Conservation (phyloP, 1,140 invertebrate genomes). For the Planococcus citri region DNA sequence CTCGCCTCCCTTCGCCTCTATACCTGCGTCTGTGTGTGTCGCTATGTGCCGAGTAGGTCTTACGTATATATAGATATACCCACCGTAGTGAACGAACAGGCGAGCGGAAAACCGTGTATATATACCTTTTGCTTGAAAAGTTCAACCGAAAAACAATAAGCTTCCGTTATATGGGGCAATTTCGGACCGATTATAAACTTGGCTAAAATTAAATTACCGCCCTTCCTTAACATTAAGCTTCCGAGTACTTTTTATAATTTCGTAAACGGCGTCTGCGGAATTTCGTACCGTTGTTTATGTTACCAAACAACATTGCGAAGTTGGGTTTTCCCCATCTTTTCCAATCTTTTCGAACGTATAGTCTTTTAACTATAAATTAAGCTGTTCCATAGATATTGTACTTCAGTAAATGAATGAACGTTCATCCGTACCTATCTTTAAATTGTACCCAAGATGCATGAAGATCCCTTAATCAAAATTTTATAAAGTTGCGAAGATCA, state of each 20-base stretch:
- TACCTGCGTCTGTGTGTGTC: neutral
- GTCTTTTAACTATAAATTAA: too few species aligned
- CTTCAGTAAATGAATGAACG: too few species aligned
- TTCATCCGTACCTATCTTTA: too few species aligned
- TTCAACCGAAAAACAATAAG: constrained; percentile 7
- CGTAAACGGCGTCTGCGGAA: constrained; percentile 5
- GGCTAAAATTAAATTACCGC: constrained; percentile 1
- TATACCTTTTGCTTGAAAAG: constrained; percentile 3
- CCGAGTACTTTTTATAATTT: neutral
- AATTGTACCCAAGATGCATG: too few species aligned
- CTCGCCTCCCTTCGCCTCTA: neutral
- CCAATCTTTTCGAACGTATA: too few species aligned
- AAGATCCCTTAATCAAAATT: too few species aligned
- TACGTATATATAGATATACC: too few species aligned
- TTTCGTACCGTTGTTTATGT: neutral
- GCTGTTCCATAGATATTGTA: too few species aligned
- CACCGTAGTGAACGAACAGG: too few species aligned
- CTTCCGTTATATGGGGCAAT: constrained; percentile 6
- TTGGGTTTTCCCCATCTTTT: too few species aligned
- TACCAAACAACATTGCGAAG: neutral
- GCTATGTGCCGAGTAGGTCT: neutral
- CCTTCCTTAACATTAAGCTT: constrained; percentile 3
- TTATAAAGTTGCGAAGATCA: too few species aligned
- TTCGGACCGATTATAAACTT: constrained; percentile 6
- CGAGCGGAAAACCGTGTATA: neutral